Evolutionary conservation across 1,140 invertebrate species (phyloP).

Genomic region (Drosophila prosaltans): DNA sequence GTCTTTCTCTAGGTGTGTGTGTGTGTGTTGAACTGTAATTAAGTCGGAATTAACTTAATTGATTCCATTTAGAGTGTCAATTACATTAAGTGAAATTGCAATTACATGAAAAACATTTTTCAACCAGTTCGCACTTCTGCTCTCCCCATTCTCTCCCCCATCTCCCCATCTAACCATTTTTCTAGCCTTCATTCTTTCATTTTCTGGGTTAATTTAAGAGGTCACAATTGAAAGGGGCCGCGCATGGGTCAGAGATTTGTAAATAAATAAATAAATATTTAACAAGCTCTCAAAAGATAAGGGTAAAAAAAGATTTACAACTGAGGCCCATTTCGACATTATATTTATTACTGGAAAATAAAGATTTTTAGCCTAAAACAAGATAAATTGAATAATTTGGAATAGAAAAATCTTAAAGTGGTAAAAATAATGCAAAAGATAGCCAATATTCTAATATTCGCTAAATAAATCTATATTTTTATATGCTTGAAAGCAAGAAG

Average conservation of each 20-base stretch:
- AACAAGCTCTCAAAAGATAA: conserved; percentile 31
- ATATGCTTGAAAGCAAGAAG: no score
- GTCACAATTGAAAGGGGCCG: conserved; percentile 30
- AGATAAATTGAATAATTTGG: not conserved
- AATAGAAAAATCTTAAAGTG: not conserved
- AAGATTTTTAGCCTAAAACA: not conserved
- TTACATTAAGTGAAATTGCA: conserved; percentile 76
- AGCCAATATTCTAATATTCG: not conserved
- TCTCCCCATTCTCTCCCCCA: conserved; percentile 1
- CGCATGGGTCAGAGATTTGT: conserved; percentile 41
- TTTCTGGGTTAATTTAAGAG: conserved; percentile 23
- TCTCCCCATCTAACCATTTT: conserved; percentile 26
- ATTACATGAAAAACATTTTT: conserved; percentile 64
- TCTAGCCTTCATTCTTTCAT: not conserved
- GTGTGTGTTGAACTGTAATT: conserved; percentile 48
- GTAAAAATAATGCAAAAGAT: not conserved
- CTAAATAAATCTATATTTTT: not conserved
- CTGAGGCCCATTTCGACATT: conserved; percentile 2
- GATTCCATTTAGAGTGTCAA: conserved; percentile 51
- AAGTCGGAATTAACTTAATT: conserved; percentile 60
- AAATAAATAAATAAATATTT: conserved; percentile 66
- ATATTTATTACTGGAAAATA: conserved; percentile 9
- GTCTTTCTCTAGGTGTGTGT: not conserved
- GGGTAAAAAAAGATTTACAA: conserved; percentile 27
- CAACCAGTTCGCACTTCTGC: conserved; percentile 11